Evolutionary conservation across 1,140 invertebrate species (phyloP).

Genomic region (Eufriesea mexicana): DNA sequence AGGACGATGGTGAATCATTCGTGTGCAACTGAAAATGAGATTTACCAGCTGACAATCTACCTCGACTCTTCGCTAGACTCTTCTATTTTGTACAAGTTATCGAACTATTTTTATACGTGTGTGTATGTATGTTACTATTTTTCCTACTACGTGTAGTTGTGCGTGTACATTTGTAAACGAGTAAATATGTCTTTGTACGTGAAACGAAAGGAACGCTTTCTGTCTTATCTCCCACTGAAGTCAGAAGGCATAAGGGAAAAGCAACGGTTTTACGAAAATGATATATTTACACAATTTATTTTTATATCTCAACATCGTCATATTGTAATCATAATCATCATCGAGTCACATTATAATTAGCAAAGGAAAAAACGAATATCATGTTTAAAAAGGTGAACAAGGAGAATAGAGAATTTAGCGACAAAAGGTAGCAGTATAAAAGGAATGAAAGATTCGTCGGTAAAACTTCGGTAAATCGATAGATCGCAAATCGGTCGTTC

Average conservation of each 20-base stretch:
- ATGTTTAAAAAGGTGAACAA: constrained; percentile 2
- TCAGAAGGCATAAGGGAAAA: constrained; percentile 22
- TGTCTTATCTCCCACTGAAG: not conserved
- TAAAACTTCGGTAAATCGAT: constrained; percentile 24
- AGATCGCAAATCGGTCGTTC: constrained; percentile 46
- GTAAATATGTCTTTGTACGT: not conserved
- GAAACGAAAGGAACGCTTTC: too few species aligned
- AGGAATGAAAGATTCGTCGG: constrained; percentile 49
- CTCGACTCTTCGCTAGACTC: not conserved
- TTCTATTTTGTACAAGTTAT: not conserved
- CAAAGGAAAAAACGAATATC: constrained; percentile 41
- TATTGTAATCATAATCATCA: constrained; percentile 77
- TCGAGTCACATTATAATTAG: constrained; percentile 68
- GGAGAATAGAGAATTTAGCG: constrained; percentile 13
- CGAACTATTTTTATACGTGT: not conserved
- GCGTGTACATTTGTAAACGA: not conserved
- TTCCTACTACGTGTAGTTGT: not conserved
- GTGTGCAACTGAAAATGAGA: not conserved
- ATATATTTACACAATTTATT: constrained; percentile 82
- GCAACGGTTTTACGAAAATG: constrained; percentile 55
- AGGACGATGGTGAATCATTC: not conserved
- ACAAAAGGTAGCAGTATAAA: constrained; percentile 22
- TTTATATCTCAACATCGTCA: constrained; percentile 79
- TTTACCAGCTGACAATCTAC: not conserved
- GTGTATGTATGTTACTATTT: too few species aligned